These are phyloP conservation scores for Caloenas nicobarica DNA, from an alignment of 2,113 vertebrate species.

Conservation along the genomic window DNA sequence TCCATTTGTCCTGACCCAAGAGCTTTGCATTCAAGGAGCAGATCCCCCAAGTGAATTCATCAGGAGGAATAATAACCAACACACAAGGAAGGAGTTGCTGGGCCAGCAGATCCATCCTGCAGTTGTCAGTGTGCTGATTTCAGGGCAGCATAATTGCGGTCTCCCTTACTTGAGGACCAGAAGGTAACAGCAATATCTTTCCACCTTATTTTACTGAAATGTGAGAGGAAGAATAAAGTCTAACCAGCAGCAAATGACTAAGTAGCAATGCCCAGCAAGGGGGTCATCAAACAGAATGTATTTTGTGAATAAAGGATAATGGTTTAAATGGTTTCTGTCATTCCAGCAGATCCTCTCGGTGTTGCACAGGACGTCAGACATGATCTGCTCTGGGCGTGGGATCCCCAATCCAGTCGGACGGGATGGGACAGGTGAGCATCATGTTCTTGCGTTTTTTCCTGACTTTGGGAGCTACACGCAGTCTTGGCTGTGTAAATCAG, in stretches of 20 bases:
- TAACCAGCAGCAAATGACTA: neutral
- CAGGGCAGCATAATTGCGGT: neutral
- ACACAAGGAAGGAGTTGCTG: neutral
- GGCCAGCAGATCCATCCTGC: slow-evolving; percentile 19
- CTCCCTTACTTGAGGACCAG: neutral
- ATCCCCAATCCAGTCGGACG: accelerated
- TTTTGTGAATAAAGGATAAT: neutral
- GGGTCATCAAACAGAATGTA: neutral
- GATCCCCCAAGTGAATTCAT: neutral
- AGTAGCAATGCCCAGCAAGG: neutral
- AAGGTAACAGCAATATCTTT: neutral
- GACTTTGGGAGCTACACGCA: neutral
- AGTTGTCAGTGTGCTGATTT: neutral
- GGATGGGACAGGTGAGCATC: neutral
- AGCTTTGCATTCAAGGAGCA: slow-evolving; percentile 4
- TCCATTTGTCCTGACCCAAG: neutral
- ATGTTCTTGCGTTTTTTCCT: neutral
- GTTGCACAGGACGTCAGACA: neutral
- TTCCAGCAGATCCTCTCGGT: neutral
- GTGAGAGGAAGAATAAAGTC: neutral
- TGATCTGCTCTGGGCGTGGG: neutral
- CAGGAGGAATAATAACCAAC: neutral
- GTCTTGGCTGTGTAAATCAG: neutral
- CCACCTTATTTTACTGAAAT: neutral
- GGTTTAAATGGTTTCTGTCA: neutral